Percentiles rank a stretch among this genome's conserved stretches.
Conservation (phyloP, 2,113 vertebrate genomes). For the Bungarus multicinctus region DNA sequence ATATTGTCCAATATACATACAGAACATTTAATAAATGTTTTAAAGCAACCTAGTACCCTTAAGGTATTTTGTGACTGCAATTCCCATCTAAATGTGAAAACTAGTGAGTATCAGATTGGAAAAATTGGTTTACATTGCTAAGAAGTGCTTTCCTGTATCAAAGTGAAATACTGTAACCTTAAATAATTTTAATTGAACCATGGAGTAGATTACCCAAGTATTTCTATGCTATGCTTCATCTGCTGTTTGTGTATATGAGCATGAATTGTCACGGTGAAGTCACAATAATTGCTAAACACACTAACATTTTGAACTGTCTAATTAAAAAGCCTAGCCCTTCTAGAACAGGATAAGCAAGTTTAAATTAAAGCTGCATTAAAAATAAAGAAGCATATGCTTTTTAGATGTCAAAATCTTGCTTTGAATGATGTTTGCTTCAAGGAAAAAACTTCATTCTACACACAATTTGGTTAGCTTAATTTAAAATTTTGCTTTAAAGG, state of each 20-base stretch:
- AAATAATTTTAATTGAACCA: background rate
- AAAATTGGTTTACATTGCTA: background rate
- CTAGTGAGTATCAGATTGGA: background rate
- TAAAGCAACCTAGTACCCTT: background rate
- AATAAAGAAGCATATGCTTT: constrained; percentile 50
- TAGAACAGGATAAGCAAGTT: constrained; percentile 60
- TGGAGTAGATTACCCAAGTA: background rate
- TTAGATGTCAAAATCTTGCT: constrained; percentile 29
- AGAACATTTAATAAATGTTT: background rate
- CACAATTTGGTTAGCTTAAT: constrained; percentile 51
- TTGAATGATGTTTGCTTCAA: constrained; percentile 51
- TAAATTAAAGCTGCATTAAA: constrained; percentile 56
- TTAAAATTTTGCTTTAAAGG: constrained; percentile 48
- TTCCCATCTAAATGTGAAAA: background rate
- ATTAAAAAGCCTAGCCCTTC: constrained; percentile 53
- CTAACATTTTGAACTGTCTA: constrained; percentile 36
- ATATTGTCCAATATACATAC: background rate
- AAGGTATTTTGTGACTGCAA: background rate
- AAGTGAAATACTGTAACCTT: background rate
- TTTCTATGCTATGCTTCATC: background rate
- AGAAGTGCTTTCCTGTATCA: background rate
- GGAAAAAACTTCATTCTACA: constrained; percentile 47
- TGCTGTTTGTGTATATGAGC: background rate
- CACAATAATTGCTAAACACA: constrained; percentile 47
- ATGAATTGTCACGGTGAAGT: constrained; percentile 6